phyloP scores from a whole-genome alignment of 2,113 vertebrate genomes.

The Hippocampus barbouri region DNA sequence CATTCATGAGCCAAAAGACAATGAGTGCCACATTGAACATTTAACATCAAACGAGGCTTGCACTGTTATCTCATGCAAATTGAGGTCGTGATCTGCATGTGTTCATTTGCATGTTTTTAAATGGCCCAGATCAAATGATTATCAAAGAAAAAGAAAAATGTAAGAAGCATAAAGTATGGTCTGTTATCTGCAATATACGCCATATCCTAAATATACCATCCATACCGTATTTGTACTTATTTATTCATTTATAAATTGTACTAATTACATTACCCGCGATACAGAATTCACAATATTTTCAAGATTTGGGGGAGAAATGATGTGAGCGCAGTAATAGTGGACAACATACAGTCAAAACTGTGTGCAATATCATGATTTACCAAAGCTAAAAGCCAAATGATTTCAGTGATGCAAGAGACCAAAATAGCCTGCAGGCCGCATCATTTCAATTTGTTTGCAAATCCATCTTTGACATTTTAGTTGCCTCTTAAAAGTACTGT shows the following conservation, averaged over 20 bases:
- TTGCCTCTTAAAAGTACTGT: neutral
- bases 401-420: neutral
- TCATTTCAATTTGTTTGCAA: constrained; percentile 1
- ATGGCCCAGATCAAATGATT: constrained; percentile 11
- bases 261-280: constrained; percentile 13
- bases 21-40: neutral
- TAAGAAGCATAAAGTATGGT: constrained; percentile 10
- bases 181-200: neutral
- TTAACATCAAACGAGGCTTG: neutral
- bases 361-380: neutral
- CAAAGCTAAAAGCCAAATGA: neutral
- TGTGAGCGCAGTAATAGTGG: neutral
- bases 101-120: constrained; percentile 16
- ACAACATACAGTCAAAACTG: neutral
- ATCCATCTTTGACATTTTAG: neutral
- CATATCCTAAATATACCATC: neutral
- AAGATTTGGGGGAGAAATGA: neutral
- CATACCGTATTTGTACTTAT: neutral
- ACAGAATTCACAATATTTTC: neutral
- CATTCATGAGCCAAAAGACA: neutral
- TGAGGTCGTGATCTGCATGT: neutral
- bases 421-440: neutral
- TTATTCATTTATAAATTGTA: constrained; percentile 5
- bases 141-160: constrained; percentile 16
- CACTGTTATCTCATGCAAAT: constrained; percentile 2